phyloP scores from a whole-genome alignment of 1,140 invertebrate genomes.

The Trichomalopsis sarcophagae region DNA sequence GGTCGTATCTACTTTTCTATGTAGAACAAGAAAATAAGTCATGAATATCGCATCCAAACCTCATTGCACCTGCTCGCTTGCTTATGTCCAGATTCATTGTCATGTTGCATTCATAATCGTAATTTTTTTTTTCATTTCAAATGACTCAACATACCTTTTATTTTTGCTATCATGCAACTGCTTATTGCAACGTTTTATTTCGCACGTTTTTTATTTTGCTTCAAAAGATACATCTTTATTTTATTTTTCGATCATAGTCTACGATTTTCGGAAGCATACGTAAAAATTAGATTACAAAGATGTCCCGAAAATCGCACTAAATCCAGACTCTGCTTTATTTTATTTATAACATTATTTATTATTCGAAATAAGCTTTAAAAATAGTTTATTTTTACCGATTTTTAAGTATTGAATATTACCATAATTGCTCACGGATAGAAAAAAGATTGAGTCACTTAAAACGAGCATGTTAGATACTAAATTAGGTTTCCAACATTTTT shows the following conservation, averaged over 20 bases:
- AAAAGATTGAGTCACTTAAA: background rate
- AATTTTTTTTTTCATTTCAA: background rate
- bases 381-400: background rate
- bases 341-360: conserved; percentile 2
- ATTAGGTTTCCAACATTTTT: background rate
- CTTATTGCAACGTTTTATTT: conserved; percentile 42
- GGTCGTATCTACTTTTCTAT: background rate
- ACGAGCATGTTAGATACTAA: conserved; percentile 2
- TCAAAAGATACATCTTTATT: conserved; percentile 7
- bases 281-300: background rate
- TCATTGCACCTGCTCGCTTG: conserved; percentile 49
- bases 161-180: conserved; percentile 32
- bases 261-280: background rate
- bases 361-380: background rate
- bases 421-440: background rate
- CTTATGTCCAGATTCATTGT: conserved; percentile 44
- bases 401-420: background rate
- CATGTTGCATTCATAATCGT: conserved; percentile 39
- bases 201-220: conserved; percentile 46
- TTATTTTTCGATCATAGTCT: background rate
- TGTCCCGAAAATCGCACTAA: background rate
- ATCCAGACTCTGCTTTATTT: background rate
- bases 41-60: background rate
- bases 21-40: background rate
- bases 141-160: conserved; percentile 6